Conservation (phyloP, 2,888 invertebrate species). For the Sphaerophoria rueppellii region DNA sequence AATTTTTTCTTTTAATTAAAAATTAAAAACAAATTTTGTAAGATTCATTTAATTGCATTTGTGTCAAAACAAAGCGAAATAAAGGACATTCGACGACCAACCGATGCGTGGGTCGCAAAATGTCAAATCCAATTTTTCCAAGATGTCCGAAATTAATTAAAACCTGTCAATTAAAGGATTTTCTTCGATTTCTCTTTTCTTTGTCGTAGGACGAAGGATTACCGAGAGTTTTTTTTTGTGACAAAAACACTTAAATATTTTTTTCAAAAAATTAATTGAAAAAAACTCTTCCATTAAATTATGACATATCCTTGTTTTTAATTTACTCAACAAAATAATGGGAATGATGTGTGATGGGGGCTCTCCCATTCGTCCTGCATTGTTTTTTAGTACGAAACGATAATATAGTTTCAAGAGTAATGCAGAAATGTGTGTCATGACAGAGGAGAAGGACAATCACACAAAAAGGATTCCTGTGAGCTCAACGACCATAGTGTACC, state of each 20-base stretch:
- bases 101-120: slow-evolving; percentile 35
- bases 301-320: slow-evolving; percentile 40
- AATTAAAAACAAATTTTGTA: slow-evolving; percentile 2
- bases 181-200: slow-evolving; percentile 30
- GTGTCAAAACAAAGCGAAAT: slow-evolving; percentile 23
- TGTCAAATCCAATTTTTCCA: slow-evolving; percentile 62
- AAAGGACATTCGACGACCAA: slow-evolving; percentile 31
- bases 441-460: slow-evolving; percentile 40
- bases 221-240: slow-evolving; percentile 28
- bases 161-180: slow-evolving; percentile 59
- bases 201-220: slow-evolving; percentile 5
- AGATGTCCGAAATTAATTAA: slow-evolving; percentile 65
- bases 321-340: slow-evolving; percentile 49
- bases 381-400: slow-evolving; percentile 11
- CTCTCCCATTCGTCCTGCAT: background rate
- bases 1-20: slow-evolving; percentile 51
- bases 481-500: slow-evolving; percentile 27
- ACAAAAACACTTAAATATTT: slow-evolving; percentile 47
- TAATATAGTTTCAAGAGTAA: slow-evolving; percentile 71
- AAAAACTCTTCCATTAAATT: slow-evolving; percentile 15
- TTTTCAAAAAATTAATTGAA: slow-evolving; percentile 10
- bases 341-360: background rate
- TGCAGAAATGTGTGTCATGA: slow-evolving; percentile 67
- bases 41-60: slow-evolving; percentile 46
- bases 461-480: slow-evolving; percentile 46